Evolutionary conservation across 2,888 invertebrate genomes (phyloP), one percentile per base, ranked within the genome.

Genomic region (Griposia aprilina): DNA sequence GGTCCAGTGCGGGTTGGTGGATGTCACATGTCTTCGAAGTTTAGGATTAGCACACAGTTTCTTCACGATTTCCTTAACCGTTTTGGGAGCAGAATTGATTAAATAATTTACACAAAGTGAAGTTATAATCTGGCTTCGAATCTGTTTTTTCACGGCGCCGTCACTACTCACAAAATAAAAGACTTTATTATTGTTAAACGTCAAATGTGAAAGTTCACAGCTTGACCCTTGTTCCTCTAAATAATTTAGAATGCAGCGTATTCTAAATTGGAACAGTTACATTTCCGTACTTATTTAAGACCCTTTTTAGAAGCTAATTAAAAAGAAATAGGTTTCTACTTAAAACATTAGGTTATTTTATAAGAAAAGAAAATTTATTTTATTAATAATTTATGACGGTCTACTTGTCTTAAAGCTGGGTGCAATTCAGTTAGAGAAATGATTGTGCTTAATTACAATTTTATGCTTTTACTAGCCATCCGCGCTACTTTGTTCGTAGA

Each of bases 381-480:
- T 45, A 70, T 63, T 63, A 57, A 75, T 48, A 63, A 73, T 65
- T 65, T 41, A 30, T 45, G 26, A 71, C 10, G 45, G 73, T 55
- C 23, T 26, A 50, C 62, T 85, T 30, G 67, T 30, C 57, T 36
- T 69, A 36, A 74, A 85, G 69, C 68, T 76, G 23, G 77, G 68
- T 82, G 79, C 80, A 70, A 20, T 69, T 87, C 71, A 82, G 66
- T 74, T 82, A 78, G 87, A 87, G 55, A 78, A 80, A 84, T 86
- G 71, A 60, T 71, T 72, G 45, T 73, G 60, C 74, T 81, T 78
- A 81, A 86, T 84, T 82, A 82, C 62, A 72, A 74, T 76, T 79
- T 74, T 57, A 68, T 76, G 63, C 50, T 76, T 76, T 65, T 68
- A 76, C 59, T 60, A 68, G 50, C 50, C 60, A 20, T 65, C 57